These are phyloP conservation scores for Sitodiplosis mosellana DNA, from an alignment of 1,140 invertebrate genomes.

Conservation along the genomic window DNA sequence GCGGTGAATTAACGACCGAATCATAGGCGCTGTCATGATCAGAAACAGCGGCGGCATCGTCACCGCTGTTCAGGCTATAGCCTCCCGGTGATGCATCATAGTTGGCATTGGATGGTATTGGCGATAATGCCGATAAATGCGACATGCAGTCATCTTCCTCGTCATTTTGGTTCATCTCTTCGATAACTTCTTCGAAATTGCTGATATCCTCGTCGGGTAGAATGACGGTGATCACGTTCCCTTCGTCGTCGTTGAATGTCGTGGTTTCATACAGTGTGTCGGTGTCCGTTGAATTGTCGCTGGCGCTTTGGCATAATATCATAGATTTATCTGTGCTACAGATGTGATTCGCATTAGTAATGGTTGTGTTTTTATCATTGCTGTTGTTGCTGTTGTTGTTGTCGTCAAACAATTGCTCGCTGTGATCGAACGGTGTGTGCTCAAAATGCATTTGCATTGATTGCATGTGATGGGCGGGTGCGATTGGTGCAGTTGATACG, in stretches of 20 bases:
- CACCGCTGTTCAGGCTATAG: conserved; percentile 26
- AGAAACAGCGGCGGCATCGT: conserved; percentile 27
- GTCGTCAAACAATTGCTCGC: too few species aligned
- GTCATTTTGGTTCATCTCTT: conserved; percentile 21
- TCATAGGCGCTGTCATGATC: conserved; percentile 25
- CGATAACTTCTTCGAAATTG: conserved; percentile 28
- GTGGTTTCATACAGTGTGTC: conserved; percentile 43
- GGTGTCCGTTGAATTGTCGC: conserved; percentile 25
- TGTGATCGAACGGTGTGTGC: too few species aligned
- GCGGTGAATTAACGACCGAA: conserved; percentile 23
- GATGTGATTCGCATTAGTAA: conserved; percentile 4
- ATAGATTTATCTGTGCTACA: conserved; percentile 6
- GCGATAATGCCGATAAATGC: conserved; percentile 20
- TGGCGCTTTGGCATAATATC: conserved; percentile 10
- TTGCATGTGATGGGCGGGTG: conserved; percentile 10
- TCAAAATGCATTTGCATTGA: too few species aligned
- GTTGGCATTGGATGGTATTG: conserved; percentile 13
- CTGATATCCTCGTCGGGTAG: conserved; percentile 39
- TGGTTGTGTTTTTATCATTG: conserved; percentile 16
- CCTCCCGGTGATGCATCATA: conserved; percentile 21
- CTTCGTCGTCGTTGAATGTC: conserved; percentile 40
- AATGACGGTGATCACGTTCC: conserved; percentile 51
- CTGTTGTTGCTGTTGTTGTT: conserved; percentile 11
- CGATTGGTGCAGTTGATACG: conserved; percentile 10
- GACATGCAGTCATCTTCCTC: conserved; percentile 9